These are phyloP conservation scores for Diorhabda sublineata DNA, from an alignment of 1,140 invertebrate species.

Conservation along the genomic window DNA sequence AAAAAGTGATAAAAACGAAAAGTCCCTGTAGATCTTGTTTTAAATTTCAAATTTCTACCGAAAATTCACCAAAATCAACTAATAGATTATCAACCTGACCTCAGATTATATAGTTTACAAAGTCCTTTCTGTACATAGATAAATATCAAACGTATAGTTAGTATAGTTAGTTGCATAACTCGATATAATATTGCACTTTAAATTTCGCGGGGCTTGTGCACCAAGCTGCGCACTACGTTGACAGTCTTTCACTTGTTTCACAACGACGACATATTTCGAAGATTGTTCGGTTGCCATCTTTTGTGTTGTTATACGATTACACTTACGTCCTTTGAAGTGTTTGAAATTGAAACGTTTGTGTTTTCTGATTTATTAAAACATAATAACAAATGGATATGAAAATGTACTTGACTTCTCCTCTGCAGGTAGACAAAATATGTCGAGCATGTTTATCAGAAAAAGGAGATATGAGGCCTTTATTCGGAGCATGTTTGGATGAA, in stretches of 20 bases:
- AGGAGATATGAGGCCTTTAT: conserved; percentile 48
- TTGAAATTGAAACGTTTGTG: conserved; percentile 20
- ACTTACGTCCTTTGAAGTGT: conserved; percentile 22
- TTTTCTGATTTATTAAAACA: conserved; percentile 24
- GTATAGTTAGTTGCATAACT: too few species aligned
- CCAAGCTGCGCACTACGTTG: conserved; percentile 20
- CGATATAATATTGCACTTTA: too few species aligned
- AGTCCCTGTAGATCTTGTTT: too few species aligned
- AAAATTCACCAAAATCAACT: too few species aligned
- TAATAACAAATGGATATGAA: conserved; percentile 41
- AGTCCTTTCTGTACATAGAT: too few species aligned
- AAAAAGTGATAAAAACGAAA: too few species aligned
- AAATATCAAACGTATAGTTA: too few species aligned
- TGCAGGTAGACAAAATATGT: conserved; percentile 47
- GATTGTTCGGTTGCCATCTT: conserved; percentile 17
- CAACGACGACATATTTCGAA: conserved; percentile 17
- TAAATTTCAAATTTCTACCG: too few species aligned
- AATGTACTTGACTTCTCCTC: conserved; percentile 41
- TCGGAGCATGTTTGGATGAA: conserved; percentile 49
- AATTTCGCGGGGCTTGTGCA: too few species aligned
- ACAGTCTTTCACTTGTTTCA: conserved; percentile 1
- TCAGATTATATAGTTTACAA: too few species aligned
- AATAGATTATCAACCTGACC: too few species aligned
- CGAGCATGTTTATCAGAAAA: conserved; percentile 47
- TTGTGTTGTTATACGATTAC: conserved; percentile 9